A percentile compares a stretch with the other conserved stretches of the same genome.
phyloP scores from a whole-genome alignment of 2,888 invertebrate species.

The Pycnomerus fuliginosus region DNA sequence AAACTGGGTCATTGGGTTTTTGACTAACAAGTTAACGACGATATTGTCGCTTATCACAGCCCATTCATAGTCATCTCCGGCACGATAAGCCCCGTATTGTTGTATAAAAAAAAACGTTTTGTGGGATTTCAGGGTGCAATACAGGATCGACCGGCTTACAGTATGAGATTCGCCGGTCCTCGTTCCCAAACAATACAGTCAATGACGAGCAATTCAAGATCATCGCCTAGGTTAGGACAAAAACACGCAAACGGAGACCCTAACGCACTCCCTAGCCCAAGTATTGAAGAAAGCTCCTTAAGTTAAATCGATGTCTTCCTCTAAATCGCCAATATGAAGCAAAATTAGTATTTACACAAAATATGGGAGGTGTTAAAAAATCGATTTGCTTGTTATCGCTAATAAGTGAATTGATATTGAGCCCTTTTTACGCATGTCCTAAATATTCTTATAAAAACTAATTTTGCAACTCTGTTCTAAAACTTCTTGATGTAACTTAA shows the following conservation, averaged over 20 bases:
- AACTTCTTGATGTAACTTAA: slow-evolving; percentile 12
- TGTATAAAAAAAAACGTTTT: too few species aligned
- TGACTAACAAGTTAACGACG: too few species aligned
- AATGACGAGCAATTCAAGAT: slow-evolving; percentile 51
- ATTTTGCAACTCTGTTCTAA: slow-evolving; percentile 15
- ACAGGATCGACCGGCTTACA: slow-evolving; percentile 49
- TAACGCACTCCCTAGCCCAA: slow-evolving; percentile 35
- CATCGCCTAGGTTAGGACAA: slow-evolving; percentile 40
- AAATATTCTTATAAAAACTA: slow-evolving; percentile 18
- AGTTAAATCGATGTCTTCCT: slow-evolving; percentile 35
- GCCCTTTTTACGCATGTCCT: slow-evolving; percentile 23
- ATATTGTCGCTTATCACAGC: too few species aligned
- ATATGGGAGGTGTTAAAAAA: slow-evolving; percentile 20
- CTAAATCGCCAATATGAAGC: slow-evolving; percentile 1
- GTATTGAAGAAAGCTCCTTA: slow-evolving; percentile 46
- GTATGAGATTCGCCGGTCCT: slow-evolving; percentile 54
- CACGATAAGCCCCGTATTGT: too few species aligned
- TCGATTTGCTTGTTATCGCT: slow-evolving; percentile 21
- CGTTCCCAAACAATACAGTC: slow-evolving; percentile 57
- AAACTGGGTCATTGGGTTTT: too few species aligned
- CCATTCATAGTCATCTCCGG: too few species aligned
- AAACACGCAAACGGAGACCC: slow-evolving; percentile 45
- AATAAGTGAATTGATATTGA: slow-evolving; percentile 25
- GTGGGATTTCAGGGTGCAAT: slow-evolving; percentile 34
- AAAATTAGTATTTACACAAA: slow-evolving; percentile 21